Conservation (phyloP, 2,888 invertebrate species). For the Liopterus haemorrhoidalis region DNA sequence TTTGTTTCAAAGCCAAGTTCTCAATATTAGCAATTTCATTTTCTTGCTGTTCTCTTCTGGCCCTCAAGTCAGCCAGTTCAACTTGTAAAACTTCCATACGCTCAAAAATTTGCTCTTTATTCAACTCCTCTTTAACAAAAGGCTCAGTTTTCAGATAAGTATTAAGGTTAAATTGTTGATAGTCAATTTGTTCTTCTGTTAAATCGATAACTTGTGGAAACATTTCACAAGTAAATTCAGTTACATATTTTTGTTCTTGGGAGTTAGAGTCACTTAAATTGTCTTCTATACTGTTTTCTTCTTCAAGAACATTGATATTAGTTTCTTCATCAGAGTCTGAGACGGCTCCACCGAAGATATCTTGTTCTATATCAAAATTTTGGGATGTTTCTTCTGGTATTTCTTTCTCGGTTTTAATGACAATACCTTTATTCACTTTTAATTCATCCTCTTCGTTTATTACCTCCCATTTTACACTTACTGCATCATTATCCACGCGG, state of each 20-base stretch:
- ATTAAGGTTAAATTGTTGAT: slow-evolving; percentile 3
- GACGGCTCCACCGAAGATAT: slow-evolving; percentile 88
- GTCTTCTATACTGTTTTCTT: slow-evolving; percentile 71
- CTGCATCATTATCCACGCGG: slow-evolving; percentile 88
- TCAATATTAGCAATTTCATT: slow-evolving; percentile 79
- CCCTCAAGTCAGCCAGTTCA: slow-evolving; percentile 70
- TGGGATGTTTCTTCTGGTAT: background rate
- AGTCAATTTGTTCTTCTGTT: slow-evolving; percentile 13
- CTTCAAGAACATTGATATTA: slow-evolving; percentile 67
- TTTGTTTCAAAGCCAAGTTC: slow-evolving; percentile 74
- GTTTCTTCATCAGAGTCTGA: slow-evolving; percentile 81
- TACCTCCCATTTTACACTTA: slow-evolving; percentile 78
- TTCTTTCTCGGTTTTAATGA: slow-evolving; percentile 44
- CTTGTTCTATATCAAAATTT: slow-evolving; percentile 58
- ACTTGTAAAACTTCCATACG: slow-evolving; percentile 66
- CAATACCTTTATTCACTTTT: slow-evolving; percentile 45
- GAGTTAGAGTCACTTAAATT: slow-evolving; percentile 68
- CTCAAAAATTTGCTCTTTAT: slow-evolving; percentile 41
- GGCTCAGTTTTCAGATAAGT: slow-evolving; percentile 13
- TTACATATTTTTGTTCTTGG: slow-evolving; percentile 7
- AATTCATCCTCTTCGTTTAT: slow-evolving; percentile 81
- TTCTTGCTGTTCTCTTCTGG: slow-evolving; percentile 70
- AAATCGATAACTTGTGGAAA: slow-evolving; percentile 11
- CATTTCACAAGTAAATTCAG: slow-evolving; percentile 21
- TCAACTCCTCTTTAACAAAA: too few relatives aligned